Evolutionary conservation across 2,888 invertebrate genomes (phyloP), one percentile per base, ranked within the genome.

Genomic region (Acrobasis suavella): DNA sequence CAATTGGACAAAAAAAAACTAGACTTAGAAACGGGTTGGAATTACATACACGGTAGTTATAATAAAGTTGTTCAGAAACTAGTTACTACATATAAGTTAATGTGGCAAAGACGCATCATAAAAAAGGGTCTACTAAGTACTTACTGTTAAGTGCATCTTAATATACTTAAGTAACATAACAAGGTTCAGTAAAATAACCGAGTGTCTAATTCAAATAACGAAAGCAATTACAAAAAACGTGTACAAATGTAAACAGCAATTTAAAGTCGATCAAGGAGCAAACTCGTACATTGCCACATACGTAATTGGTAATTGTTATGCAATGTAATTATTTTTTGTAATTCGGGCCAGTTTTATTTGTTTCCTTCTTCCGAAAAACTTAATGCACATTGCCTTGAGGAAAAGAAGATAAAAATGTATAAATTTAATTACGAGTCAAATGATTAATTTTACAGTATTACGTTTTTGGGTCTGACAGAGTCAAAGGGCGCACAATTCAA

Each of bases 251-350:
- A 58, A 54, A 39, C 16, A 58, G 55, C 14, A 54, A 65, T 65
- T 63, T 60, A 60, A 61, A 54, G 42, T 58, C 65, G 54, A 63
- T 63, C 60, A 65, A 62, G 52, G 16, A 38, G n/a, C 56, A 51
- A 42, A 55, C 52, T 52, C 39, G 42, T 56, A 42, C 17, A 42
- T 56, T 56, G 56, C 56, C 42, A 42, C 39, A 42, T 56, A 17
- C 39, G 7, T 32, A 52, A 55, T 55, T 56, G 56, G 3, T 7
- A 14, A 46, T 56, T 42, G 8, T 56, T 56, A 56, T 17, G 56
- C 56, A 56, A 56, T 42, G 3, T 54, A 46, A 46, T 56, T 56
- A 46, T 56, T 56, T 39, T 52, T 22, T 22, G 46, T n/a, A n/a
- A 56, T 42, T 17, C 46, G 42, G 22, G 22, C 56, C 42, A 56